Evolutionary conservation across 2,113 vertebrate species (phyloP).

Genomic region (Myrmophylax atrothorax): DNA sequence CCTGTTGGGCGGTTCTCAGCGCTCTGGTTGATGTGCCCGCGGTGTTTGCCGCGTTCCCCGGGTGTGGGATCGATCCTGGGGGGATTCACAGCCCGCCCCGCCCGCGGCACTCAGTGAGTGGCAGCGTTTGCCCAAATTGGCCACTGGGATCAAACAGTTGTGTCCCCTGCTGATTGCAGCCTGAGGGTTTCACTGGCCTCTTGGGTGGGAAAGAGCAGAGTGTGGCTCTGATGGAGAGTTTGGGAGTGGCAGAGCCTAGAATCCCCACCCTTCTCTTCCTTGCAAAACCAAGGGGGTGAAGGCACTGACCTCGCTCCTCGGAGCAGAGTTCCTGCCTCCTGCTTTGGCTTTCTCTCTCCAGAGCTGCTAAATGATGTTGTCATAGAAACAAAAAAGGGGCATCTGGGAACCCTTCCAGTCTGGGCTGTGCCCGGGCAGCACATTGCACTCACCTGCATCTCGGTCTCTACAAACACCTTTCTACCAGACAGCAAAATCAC

Average conservation of each 20-base stretch:
- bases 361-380: not conserved
- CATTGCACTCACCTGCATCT: not conserved
- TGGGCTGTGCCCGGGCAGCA: not conserved
- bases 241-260: fast-evolving
- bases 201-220: not conserved
- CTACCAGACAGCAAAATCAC: not conserved
- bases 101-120: not conserved
- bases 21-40: fast-evolving
- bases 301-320: not conserved
- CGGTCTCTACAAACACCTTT: not conserved
- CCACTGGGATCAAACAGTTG: not conserved
- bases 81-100: not conserved
- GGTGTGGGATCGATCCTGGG: not conserved
- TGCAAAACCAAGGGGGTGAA: not conserved
- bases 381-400: not conserved
- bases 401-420: not conserved
- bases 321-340: not conserved
- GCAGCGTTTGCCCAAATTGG: not conserved
- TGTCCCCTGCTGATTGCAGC: not conserved
- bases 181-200: not conserved
- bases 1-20: not conserved
- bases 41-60: not conserved
- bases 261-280: not conserved
- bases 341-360: not conserved
- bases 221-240: not conserved